Evolutionary conservation across 1,140 invertebrate genomes (phyloP), one percentile per base, ranked within the genome.

Genomic region (Orius insidiosus): DNA sequence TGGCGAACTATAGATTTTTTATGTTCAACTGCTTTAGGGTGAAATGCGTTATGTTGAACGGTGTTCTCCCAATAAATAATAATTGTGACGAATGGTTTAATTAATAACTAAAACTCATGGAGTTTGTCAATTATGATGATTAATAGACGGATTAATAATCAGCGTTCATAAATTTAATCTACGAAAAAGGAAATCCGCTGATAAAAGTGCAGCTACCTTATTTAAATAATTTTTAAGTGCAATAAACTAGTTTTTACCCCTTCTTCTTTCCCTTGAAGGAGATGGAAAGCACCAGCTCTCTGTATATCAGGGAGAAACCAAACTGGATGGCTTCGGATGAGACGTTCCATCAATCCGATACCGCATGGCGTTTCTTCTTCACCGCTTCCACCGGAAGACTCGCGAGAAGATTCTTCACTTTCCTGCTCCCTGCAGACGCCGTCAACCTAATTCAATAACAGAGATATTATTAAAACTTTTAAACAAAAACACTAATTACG

Each of bases 291-390:
- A 1, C 86, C 88, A 43, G 84, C 82, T 42, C 90, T 71, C 57
- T 92, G 86, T 14, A 94, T 85, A n/a, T 85, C 84, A 1, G 88
- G 83, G 31, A 95, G 70, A 63, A 89, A 94, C 92, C 92, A 95
- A 53, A 96, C 86, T 11, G 88, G 85, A 68, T 93, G 86, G 19
- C 84, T 87, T 40, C 86, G 73, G 53, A 89, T 80, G 46, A 95
- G 72, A 35, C 88, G 70, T 63, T 95, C 89, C 54, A 88, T 65
- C 41, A 88, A 63, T 10, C 79, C 78, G 56, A 92, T 83, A 62
- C 83, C 80, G 61, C 81, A 86, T 40, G 79, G 68, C 42, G 69
- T 37, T 10, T 50, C 53, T 30, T 53, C 53, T 24, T 49, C 49
- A 31, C 47, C 32, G 24, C 18, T 37, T 11, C 39, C 46, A 19